These are phyloP conservation scores for Nasonia giraulti DNA, from an alignment of 1,140 invertebrate genomes.

Conservation along the genomic window DNA sequence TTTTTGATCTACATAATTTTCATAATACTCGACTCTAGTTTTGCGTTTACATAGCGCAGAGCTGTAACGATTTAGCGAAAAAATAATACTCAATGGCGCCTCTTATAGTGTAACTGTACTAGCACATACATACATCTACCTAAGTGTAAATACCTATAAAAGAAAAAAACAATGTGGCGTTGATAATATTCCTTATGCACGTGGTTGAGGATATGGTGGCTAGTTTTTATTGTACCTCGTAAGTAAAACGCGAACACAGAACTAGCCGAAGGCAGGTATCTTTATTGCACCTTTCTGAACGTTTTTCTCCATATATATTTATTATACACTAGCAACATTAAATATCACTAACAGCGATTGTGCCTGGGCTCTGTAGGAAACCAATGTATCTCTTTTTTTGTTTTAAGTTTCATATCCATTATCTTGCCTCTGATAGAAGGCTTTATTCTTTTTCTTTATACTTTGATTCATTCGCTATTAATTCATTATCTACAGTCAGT, in stretches of 20 bases:
- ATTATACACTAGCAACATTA: background rate
- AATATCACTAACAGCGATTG: conserved; percentile 62
- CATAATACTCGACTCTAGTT: too few species aligned
- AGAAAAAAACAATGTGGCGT: conserved; percentile 35
- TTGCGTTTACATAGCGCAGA: too few species aligned
- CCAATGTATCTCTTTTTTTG: conserved; percentile 8
- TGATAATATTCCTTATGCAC: conserved; percentile 51
- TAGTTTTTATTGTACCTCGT: conserved; percentile 54
- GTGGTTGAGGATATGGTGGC: conserved; percentile 55
- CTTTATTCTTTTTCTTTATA: background rate
- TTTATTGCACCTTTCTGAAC: conserved; percentile 62
- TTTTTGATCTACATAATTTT: too few species aligned
- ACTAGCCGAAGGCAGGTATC: conserved; percentile 78
- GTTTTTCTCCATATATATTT: conserved; percentile 33
- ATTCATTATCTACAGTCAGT: background rate
- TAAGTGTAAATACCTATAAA: conserved; percentile 29
- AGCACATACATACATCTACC: background rate
- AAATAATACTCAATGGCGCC: conserved; percentile 1
- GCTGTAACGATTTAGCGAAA: too few species aligned
- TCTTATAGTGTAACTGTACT: background rate
- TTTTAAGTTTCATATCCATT: background rate
- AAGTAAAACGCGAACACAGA: conserved; percentile 70
- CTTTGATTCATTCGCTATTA: background rate
- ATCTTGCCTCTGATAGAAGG: background rate
- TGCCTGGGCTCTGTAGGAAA: conserved; percentile 31